phyloP scores from a whole-genome alignment of 2,797 vertebrate species.

The Mormyrops attenuatus region DNA sequence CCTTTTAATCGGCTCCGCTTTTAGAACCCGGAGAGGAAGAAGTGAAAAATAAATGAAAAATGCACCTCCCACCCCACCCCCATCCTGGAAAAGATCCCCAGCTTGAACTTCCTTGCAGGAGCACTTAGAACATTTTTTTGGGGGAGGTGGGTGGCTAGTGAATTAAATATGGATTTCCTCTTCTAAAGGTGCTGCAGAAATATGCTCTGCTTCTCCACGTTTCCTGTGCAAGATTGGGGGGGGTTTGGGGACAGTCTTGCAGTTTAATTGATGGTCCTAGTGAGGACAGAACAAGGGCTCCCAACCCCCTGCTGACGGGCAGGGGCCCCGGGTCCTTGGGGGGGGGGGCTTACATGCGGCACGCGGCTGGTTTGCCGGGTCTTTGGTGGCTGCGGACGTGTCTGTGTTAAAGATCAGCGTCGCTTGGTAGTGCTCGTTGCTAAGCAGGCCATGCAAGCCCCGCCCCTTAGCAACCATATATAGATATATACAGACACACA shows the following conservation, averaged over 20 bases:
- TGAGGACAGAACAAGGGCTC: conserved; percentile 30
- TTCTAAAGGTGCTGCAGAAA: conserved; percentile 55
- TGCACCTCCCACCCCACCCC: conserved; percentile 12
- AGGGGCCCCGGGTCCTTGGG: not conserved
- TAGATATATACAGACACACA: not conserved
- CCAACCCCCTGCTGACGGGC: conserved; percentile 31
- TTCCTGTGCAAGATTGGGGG: conserved; percentile 38
- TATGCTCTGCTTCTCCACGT: conserved; percentile 50
- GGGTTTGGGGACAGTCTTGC: not conserved
- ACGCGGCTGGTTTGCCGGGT: conserved; percentile 10
- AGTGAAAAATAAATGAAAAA: conserved; percentile 68
- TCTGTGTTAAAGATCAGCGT: conserved; percentile 30
- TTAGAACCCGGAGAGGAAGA: conserved; percentile 35
- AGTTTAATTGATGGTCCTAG: conserved; percentile 47
- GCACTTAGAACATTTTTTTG: conserved; percentile 66
- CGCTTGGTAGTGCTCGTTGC: conserved; percentile 3
- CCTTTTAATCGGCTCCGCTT: conserved; percentile 64
- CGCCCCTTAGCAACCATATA: not conserved
- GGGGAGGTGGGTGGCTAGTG: conserved; percentile 63
- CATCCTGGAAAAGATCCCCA: conserved; percentile 38
- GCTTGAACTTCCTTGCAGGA: conserved; percentile 53
- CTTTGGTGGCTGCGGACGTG: conserved; percentile 23
- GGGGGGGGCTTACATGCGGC: conserved; percentile 14
- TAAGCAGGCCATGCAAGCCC: conserved; percentile 11
- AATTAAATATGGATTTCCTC: conserved; percentile 74